phyloP scores from a whole-genome alignment of 2,888 invertebrate species.

The Andrena praecox region DNA sequence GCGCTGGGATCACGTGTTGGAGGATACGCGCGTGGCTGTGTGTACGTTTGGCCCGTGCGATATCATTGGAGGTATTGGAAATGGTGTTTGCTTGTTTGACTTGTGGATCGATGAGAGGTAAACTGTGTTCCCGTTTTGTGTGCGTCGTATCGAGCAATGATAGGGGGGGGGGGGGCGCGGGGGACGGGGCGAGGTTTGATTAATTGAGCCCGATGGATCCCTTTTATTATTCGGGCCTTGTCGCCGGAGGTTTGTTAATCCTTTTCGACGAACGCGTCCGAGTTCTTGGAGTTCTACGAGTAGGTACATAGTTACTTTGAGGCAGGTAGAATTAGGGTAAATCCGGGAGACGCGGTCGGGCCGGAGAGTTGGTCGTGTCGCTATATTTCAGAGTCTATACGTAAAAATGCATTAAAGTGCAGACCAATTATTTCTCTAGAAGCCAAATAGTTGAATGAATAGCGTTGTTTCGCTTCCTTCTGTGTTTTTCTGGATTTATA shows the following conservation, averaged over 20 bases:
- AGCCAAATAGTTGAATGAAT: no score
- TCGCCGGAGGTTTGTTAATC: conserved; percentile 16
- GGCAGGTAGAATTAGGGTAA: no score
- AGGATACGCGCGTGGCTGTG: background rate
- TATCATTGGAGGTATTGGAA: conserved; percentile 26
- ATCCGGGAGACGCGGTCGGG: no score
- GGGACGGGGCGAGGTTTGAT: background rate
- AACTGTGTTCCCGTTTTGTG: conserved; percentile 17
- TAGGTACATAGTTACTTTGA: background rate
- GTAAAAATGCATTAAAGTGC: no score
- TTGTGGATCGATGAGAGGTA: conserved; percentile 17
- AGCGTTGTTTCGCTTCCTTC: no score
- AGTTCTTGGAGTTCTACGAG: background rate
- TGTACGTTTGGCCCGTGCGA: background rate
- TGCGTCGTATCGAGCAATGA: conserved; percentile 1
- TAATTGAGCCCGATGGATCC: conserved; percentile 16
- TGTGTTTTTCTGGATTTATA: no score
- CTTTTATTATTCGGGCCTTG: conserved; percentile 18
- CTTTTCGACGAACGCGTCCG: background rate
- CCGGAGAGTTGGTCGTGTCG: no score
- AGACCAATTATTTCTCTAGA: no score
- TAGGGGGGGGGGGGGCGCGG: background rate
- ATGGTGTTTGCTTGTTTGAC: conserved; percentile 48
- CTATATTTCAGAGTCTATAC: no score
- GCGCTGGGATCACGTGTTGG: conserved; percentile 2